Percentiles rank a stretch among this genome's conserved stretches.
Conservation (phyloP, 2,113 vertebrate genomes). For the Seriola quinqueradiata region DNA sequence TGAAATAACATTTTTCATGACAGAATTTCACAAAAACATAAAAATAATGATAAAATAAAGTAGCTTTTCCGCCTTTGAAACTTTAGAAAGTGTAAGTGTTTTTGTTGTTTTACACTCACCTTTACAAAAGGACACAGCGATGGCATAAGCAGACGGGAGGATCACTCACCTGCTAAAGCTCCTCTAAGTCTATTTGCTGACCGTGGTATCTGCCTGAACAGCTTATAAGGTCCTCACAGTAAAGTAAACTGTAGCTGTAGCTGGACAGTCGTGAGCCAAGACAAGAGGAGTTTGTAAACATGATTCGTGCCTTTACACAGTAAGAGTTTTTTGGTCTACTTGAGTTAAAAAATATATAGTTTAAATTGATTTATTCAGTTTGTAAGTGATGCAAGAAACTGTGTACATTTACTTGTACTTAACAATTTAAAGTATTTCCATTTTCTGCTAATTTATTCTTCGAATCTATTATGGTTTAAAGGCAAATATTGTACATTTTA, state of each 20-base stretch:
- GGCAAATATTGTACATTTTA: not conserved
- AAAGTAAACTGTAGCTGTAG: not conserved
- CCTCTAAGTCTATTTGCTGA: constrained; percentile 71
- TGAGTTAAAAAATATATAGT: not conserved
- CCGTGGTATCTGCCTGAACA: constrained; percentile 46
- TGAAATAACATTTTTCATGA: not conserved
- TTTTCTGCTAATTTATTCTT: not conserved
- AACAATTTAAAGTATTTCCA: too few species aligned
- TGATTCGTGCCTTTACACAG: not conserved
- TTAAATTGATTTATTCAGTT: constrained; percentile 6
- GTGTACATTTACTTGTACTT: not conserved
- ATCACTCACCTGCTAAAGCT: constrained; percentile 63
- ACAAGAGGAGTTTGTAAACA: constrained; percentile 5
- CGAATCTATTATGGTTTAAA: not conserved
- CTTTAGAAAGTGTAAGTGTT: constrained; percentile 45
- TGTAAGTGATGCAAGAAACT: not conserved
- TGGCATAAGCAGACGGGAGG: constrained; percentile 14
- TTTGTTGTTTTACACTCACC: constrained; percentile 21
- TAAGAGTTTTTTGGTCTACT: not conserved
- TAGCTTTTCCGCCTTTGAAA: not conserved
- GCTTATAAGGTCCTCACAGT: constrained; percentile 54
- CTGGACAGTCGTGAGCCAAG: not conserved
- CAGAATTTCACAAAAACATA: not conserved
- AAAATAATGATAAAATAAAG: not conserved
- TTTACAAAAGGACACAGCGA: constrained; percentile 16